These are phyloP conservation scores for Protobothrops mucrosquamatus DNA, from an alignment of 2,113 vertebrate genomes.

Conservation along the genomic window DNA sequence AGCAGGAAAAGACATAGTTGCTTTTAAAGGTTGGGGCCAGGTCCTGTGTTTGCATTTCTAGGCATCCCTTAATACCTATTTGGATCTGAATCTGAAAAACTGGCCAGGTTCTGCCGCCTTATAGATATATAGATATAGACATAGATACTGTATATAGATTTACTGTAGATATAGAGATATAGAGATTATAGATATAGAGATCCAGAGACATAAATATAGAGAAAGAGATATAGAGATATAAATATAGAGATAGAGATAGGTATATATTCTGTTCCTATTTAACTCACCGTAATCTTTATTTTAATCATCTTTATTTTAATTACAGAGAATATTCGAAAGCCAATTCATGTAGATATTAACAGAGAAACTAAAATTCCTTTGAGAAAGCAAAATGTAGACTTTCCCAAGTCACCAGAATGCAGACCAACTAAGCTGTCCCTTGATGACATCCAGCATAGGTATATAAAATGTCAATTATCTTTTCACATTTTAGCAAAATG, in stretches of 20 bases:
- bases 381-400: slow-evolving; percentile 68
- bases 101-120: neutral
- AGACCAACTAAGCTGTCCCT: slow-evolving; percentile 70
- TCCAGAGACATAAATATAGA: no score
- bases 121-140: neutral
- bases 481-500: neutral
- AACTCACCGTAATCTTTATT: neutral
- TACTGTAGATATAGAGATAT: no score
- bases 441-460: slow-evolving; percentile 74
- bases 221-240: neutral
- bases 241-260: neutral
- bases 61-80: neutral
- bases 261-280: neutral
- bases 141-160: no score
- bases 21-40: neutral
- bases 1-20: neutral
- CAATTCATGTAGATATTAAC: slow-evolving; percentile 67
- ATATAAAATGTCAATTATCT: slow-evolving; percentile 36
- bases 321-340: slow-evolving; percentile 68
- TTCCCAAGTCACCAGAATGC: slow-evolving; percentile 79
- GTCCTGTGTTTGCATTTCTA: neutral
- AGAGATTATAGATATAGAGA: neutral
- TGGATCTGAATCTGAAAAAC: neutral
- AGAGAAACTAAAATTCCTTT: slow-evolving; percentile 55
- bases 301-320: slow-evolving; percentile 34